Base-by-base conservation (phyloP, 92 coral and sea anemone genomes). In the Micromussa lordhowensis region DNA sequence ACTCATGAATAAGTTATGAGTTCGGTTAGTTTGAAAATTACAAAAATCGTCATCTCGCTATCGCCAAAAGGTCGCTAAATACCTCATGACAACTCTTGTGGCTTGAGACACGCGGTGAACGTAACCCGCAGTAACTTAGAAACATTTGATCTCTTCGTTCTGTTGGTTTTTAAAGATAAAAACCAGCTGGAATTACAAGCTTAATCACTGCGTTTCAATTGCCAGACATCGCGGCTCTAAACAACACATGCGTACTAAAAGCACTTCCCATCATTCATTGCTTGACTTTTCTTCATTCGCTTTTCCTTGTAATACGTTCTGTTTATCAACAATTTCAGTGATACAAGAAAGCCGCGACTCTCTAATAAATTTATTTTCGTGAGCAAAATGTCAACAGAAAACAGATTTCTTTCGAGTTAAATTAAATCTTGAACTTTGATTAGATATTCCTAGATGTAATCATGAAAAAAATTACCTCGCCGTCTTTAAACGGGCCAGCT, bases 1-100 rank as follows among this genome's bases (percentile, higher is more conserved):
- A 59, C 44, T 77, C 53, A 91, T 95, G 98, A 95, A 95, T 95
- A 89, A 95, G 36, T 95, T 71, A 95, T 93, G 87, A 91, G 87
- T 12, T 85, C 71, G 74, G 84, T 63, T 72, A 80, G 58, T 11
- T 16, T 31, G 68, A 74, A 81, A 87, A 79, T 87, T 61, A 84
- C 92, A 83, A 95, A 95, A 89, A 82, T 78, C 89, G 94, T 19
- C 95, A 94, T 89, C 91, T 91, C 85, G 89, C 90, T 79, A 83
- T 61, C 68, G 77, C 89, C 26, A 72, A 77, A 74, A 75, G 40
- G 87, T 54, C 86, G 66, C 82, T 54, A 10, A 34, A 69, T 68
- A 59, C 48, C 38, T 29, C 57, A 68, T 80, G 92, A 64, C 93
- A 89, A 51, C 89, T 22, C 40, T 49, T 91, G 88, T 26, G 88